These are phyloP conservation scores for Tupiocoris notatus DNA, from an alignment of 2,888 invertebrate genomes.

Conservation along the genomic window DNA sequence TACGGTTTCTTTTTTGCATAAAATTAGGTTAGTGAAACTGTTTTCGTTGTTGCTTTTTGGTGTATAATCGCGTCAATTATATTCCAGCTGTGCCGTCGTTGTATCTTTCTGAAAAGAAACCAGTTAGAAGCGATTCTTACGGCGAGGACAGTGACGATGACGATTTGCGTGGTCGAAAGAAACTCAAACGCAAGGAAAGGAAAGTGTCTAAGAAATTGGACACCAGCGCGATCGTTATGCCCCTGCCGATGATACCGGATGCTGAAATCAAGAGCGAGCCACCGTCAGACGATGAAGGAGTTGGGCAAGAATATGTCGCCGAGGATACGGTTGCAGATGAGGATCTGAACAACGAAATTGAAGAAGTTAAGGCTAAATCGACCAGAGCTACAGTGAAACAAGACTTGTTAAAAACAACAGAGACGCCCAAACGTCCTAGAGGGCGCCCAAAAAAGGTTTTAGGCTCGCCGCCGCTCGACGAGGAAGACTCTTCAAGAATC, in stretches of 20 bases:
- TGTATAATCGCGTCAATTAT: too few species aligned
- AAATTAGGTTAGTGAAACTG: too few species aligned
- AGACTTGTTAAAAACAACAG: not conserved
- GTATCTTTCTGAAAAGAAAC: conserved; percentile 17
- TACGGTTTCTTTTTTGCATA: too few species aligned
- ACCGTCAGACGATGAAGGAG: conserved; percentile 11
- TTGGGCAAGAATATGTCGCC: conserved; percentile 30
- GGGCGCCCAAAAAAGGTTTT: conserved; percentile 1
- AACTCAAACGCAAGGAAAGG: not conserved
- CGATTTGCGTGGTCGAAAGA: not conserved
- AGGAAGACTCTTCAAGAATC: not conserved
- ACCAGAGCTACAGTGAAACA: not conserved
- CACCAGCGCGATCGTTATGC: conserved; percentile 29
- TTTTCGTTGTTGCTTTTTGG: too few species aligned
- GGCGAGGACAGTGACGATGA: not conserved
- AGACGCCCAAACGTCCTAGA: not conserved
- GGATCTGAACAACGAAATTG: conserved; percentile 11
- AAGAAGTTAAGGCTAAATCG: not conserved
- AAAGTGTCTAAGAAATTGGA: conserved; percentile 1
- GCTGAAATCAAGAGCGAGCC: conserved; percentile 33
- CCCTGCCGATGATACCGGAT: conserved; percentile 24
- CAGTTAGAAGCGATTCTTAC: not conserved
- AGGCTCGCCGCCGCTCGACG: not conserved
- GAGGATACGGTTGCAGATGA: not conserved
- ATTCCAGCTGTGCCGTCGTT: conserved; percentile 33